Evolutionary conservation across 1,140 invertebrate species (phyloP).

Genomic region (Danaus plexippus): DNA sequence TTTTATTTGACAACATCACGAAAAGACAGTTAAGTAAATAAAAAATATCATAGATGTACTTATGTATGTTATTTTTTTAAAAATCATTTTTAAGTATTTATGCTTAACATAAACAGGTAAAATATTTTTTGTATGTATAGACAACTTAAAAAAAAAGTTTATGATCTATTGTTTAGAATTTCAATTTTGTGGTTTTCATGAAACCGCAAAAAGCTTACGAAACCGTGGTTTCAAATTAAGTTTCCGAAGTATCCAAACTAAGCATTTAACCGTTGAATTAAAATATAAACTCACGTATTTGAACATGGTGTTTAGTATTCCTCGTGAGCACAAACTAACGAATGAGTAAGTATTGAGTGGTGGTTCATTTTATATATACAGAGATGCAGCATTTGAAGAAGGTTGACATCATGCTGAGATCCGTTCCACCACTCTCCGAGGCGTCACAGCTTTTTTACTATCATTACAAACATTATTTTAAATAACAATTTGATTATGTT

Average conservation of each 20-base stretch:
- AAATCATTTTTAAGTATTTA: no score
- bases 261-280: slow-evolving; percentile 6
- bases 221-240: slow-evolving; percentile 3
- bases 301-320: slow-evolving; percentile 60
- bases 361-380: slow-evolving; percentile 62
- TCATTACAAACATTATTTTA: slow-evolving; percentile 1
- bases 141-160: no score
- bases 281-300: slow-evolving; percentile 59
- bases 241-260: not conserved
- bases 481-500: not conserved
- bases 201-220: slow-evolving; percentile 33
- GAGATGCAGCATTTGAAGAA: slow-evolving; percentile 51
- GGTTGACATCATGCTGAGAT: slow-evolving; percentile 56
- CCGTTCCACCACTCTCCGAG: slow-evolving; percentile 25
- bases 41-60: no score
- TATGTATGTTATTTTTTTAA: no score
- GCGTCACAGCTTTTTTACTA: slow-evolving; percentile 17
- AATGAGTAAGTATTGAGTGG: slow-evolving; percentile 59
- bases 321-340: slow-evolving; percentile 65
- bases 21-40: slow-evolving; percentile 5
- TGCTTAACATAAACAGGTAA: no score
- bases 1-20: slow-evolving; percentile 7
- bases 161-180: slow-evolving; percentile 9
- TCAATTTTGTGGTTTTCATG: slow-evolving; percentile 16
- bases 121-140: no score